These are phyloP conservation scores for Drosophila tristis DNA, from an alignment of 1,140 invertebrate genomes.

Conservation along the genomic window DNA sequence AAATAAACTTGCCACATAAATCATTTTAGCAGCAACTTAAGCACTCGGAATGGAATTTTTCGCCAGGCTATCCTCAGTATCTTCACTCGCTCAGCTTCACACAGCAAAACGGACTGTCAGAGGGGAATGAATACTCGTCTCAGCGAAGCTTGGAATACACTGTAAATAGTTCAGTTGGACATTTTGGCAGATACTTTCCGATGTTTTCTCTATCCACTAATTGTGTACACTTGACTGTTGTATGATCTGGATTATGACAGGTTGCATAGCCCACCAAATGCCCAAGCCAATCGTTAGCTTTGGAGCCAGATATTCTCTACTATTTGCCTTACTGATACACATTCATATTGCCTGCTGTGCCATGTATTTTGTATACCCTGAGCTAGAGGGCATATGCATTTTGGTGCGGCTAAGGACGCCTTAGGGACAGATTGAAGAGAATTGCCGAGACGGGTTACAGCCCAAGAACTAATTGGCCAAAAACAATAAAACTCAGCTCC, in stretches of 20 bases:
- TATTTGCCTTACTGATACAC: slow-evolving; percentile 10
- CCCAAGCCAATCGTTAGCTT: no score
- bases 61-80: slow-evolving; percentile 14
- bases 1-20: slow-evolving; percentile 69
- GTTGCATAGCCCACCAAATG: no score
- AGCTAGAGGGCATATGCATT: slow-evolving; percentile 27
- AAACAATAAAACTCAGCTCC: slow-evolving; percentile 45
- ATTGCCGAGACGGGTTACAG: slow-evolving; percentile 57
- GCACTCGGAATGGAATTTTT: slow-evolving; percentile 45
- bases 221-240: no score
- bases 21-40: slow-evolving; percentile 62
- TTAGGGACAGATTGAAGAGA: slow-evolving; percentile 66
- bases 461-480: slow-evolving; percentile 58
- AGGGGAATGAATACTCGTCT: no score
- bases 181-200: no score
- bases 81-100: slow-evolving; percentile 36
- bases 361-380: slow-evolving; percentile 5
- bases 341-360: background rate
- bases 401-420: slow-evolving; percentile 52
- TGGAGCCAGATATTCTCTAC: no score
- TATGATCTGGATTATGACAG: no score
- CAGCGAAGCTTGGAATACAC: background rate
- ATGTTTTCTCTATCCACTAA: no score
- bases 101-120: background rate
- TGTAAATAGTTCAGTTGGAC: background rate